phyloP scores from a whole-genome alignment of 2,113 vertebrate genomes.

The Sceloporus undulatus region DNA sequence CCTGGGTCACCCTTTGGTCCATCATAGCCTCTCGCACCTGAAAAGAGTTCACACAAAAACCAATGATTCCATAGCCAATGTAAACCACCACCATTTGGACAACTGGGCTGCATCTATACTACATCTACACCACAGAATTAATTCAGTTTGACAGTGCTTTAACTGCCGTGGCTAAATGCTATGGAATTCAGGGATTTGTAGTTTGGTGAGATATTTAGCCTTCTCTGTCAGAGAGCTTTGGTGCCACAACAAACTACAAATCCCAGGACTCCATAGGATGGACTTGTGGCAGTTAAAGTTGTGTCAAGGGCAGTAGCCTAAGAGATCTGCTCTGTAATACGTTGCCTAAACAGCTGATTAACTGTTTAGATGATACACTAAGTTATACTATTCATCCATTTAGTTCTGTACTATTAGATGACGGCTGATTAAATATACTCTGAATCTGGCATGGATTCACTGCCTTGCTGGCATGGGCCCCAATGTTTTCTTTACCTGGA shows the following conservation, averaged over 20 bases:
- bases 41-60: conserved; percentile 50
- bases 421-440: too few species aligned
- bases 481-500: conserved; percentile 77
- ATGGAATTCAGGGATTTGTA: too few species aligned
- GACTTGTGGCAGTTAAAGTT: too few species aligned
- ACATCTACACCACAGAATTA: not conserved
- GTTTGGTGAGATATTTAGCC: too few species aligned
- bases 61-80: not conserved
- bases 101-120: not conserved
- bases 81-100: not conserved
- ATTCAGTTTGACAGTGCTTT: too few species aligned
- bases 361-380: too few species aligned
- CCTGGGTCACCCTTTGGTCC: conserved; percentile 85
- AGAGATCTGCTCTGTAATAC: not conserved
- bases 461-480: not conserved
- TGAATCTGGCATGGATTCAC: too few species aligned
- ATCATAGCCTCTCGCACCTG: conserved; percentile 81
- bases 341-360: not conserved
- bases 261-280: too few species aligned
- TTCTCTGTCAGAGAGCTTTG: too few species aligned
- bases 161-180: too few species aligned
- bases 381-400: not conserved
- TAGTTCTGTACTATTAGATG: not conserved
- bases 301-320: too few species aligned
- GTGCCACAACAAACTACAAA: too few species aligned